Percentiles rank a stretch among this genome's conserved stretches.
Evolutionary conservation across 92 coral and sea anemone genomes (phyloP).

Genomic region (Galaxea fascicularis): DNA sequence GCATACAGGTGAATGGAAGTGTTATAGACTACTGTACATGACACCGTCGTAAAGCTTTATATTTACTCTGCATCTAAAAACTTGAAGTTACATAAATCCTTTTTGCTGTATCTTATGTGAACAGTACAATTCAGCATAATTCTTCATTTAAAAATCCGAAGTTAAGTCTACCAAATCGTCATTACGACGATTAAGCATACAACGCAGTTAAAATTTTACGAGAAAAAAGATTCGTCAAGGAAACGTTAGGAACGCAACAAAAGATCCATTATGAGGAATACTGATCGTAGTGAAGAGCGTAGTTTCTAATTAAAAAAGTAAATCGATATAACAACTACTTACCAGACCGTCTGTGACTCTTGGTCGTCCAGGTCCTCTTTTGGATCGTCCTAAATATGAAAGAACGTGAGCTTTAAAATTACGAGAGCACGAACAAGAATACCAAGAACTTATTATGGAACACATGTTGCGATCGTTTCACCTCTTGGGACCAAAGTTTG

Average conservation of each 20-base stretch:
- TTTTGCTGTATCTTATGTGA: not conserved
- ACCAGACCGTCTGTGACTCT: conserved; percentile 71
- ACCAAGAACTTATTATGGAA: not conserved
- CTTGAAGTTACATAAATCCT: not conserved
- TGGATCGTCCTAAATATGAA: conserved; percentile 71
- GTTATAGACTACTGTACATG: not conserved
- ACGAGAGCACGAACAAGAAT: not conserved
- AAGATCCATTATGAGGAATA: conserved; percentile 2
- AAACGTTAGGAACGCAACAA: conserved; percentile 16
- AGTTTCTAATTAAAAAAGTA: not conserved
- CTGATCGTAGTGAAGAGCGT: not conserved
- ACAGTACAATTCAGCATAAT: not conserved
- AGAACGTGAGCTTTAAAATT: not conserved
- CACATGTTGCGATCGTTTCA: conserved; percentile 29
- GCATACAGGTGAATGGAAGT: not conserved
- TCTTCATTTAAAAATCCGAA: not conserved
- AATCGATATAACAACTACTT: conserved; percentile 3
- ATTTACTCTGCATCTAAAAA: not conserved
- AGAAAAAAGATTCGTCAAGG: conserved; percentile 6
- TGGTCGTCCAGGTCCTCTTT: conserved; percentile 80
- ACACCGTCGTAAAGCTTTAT: not conserved
- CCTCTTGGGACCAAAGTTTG: not conserved
- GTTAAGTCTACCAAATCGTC: not conserved
- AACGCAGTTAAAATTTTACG: not conserved
- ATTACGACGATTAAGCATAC: not conserved